Conservation (phyloP, 1,140 invertebrate species). For the Stegodyphus dumicola region DNA sequence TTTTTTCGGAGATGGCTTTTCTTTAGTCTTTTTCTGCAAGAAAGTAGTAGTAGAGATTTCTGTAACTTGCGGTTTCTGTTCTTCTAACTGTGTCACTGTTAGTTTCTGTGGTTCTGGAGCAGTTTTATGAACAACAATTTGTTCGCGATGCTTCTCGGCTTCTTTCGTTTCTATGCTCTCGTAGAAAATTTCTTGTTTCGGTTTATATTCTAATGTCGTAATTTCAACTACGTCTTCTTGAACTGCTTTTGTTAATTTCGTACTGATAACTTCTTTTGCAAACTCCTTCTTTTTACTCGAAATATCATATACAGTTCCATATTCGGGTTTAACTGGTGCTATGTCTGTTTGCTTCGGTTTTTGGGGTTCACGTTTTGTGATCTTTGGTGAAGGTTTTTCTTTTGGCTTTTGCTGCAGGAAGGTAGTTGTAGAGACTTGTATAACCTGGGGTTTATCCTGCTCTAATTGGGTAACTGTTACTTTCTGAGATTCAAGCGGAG, state of each 20-base stretch:
- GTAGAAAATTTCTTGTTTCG: slow-evolving; percentile 20
- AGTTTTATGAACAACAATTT: slow-evolving; percentile 4
- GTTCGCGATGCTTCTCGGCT: slow-evolving; percentile 35
- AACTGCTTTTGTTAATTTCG: slow-evolving; percentile 31
- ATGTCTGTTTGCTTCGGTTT: too few species aligned
- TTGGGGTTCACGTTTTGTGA: slow-evolving; percentile 5
- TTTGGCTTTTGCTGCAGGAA: too few species aligned
- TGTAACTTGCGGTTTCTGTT: background rate
- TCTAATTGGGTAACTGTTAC: background rate
- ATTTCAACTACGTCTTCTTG: slow-evolving; percentile 58
- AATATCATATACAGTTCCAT: background rate
- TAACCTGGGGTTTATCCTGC: too few species aligned
- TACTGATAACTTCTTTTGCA: background rate
- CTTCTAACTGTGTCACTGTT: background rate
- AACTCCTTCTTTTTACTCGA: background rate
- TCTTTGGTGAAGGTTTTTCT: slow-evolving; percentile 5
- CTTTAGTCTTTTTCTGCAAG: background rate
- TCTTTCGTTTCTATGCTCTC: slow-evolving; percentile 15
- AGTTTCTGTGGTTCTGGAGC: too few species aligned
- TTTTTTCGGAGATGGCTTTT: background rate
- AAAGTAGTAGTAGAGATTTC: background rate
- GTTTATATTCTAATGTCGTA: slow-evolving; percentile 25
- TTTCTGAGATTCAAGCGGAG: slow-evolving; percentile 37
- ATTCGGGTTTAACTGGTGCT: background rate
- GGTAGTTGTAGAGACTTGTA: too few species aligned